These are phyloP conservation scores for Neogale vison DNA, from an alignment of 2,113 vertebrate genomes.

Conservation along the genomic window DNA sequence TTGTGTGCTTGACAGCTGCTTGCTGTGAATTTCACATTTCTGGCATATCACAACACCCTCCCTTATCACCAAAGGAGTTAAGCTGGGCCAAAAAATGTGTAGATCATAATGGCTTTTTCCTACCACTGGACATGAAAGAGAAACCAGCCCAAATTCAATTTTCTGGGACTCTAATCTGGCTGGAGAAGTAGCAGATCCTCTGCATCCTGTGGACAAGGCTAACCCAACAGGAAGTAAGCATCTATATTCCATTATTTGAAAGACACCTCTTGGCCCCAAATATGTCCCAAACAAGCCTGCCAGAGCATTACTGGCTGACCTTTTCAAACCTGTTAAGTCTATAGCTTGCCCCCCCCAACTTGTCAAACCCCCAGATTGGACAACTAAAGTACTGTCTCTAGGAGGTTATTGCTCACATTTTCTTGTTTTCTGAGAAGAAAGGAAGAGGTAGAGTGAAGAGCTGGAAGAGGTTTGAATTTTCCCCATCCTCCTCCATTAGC, in stretches of 20 bases:
- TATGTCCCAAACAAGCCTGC: background rate
- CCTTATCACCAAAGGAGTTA: background rate
- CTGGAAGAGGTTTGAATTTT: background rate
- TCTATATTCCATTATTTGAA: background rate
- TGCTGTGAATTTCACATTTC: slow-evolving; percentile 38
- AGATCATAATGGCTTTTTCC: background rate
- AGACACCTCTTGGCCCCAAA: background rate
- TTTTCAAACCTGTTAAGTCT: background rate
- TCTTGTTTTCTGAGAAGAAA: background rate
- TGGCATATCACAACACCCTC: background rate
- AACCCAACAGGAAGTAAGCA: background rate
- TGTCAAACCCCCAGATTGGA: background rate
- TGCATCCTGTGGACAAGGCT: background rate
- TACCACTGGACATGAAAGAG: background rate
- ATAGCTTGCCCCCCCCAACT: background rate
- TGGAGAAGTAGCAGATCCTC: background rate
- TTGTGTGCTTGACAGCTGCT: slow-evolving; percentile 3
- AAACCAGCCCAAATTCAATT: background rate
- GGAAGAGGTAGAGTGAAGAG: background rate
- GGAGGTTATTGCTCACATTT: background rate
- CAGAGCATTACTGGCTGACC: background rate
- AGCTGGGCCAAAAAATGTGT: background rate
- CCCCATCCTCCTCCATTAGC: background rate
- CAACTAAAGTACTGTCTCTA: background rate
- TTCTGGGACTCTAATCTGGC: background rate